Percentiles rank a stretch among this genome's conserved stretches.
Evolutionary conservation across 2,113 vertebrate species (phyloP).

Genomic region (Bombycilla garrulus): DNA sequence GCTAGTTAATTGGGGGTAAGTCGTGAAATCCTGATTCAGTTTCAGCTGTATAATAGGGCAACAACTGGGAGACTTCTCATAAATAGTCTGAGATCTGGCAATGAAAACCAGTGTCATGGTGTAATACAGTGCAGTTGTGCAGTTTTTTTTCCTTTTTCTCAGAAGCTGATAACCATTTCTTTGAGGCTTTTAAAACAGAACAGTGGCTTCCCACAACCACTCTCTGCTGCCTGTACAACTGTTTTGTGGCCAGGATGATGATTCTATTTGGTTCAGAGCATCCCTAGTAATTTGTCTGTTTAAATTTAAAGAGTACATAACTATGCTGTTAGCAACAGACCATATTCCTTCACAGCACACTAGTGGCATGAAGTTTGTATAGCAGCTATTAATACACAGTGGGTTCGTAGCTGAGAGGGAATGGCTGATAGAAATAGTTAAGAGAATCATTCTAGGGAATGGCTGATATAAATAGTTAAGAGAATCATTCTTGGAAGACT

Average conservation of each 20-base stretch:
- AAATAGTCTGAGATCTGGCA: neutral
- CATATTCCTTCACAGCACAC: neutral
- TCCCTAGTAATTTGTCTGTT: neutral
- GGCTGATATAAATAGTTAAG: neutral
- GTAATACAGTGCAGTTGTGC: neutral
- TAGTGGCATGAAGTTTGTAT: neutral
- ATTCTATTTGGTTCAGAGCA: neutral
- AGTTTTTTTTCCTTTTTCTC: neutral
- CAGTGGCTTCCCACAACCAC: neutral
- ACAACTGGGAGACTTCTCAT: neutral
- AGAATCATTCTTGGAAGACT: neutral
- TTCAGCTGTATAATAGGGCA: neutral
- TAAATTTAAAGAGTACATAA: neutral
- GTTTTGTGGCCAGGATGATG: neutral
- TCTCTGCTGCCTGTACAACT: neutral
- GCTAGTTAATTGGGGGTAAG: neutral
- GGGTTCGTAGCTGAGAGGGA: neutral
- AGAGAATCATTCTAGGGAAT: neutral
- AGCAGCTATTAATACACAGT: neutral
- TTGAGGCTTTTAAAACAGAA: neutral
- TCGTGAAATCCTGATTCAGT: neutral
- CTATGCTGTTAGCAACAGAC: neutral
- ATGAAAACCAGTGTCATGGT: neutral
- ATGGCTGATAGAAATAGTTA: neutral
- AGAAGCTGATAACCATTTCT: neutral